Evolutionary conservation across 2,888 invertebrate species (phyloP).

Genomic region (Conomelus anceps): DNA sequence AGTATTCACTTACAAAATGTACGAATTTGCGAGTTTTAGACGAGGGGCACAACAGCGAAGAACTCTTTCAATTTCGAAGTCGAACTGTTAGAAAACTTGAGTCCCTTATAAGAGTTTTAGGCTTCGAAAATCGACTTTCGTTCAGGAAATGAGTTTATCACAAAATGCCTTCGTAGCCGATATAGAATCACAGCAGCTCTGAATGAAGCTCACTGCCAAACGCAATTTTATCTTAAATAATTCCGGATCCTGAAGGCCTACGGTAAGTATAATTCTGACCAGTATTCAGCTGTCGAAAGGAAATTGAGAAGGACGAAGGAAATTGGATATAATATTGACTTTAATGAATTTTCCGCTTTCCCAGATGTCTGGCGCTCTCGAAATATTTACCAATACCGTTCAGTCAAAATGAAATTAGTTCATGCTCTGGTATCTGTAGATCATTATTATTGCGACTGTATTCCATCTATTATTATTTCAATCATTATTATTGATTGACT

Average conservation of each 20-base stretch:
- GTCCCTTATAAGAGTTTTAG: neutral
- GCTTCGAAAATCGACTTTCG: neutral
- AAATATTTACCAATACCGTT: neutral
- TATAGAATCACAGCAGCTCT: neutral
- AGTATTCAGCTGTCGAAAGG: neutral
- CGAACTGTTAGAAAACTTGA: neutral
- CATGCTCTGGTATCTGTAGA: neutral
- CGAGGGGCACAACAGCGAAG: neutral
- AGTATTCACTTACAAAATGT: no score
- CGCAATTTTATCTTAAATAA: neutral
- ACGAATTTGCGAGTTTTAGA: neutral
- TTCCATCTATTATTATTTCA: neutral
- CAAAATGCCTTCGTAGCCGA: neutral
- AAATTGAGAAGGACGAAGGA: neutral
- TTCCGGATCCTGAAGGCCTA: neutral
- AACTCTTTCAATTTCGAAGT: neutral
- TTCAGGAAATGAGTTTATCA: neutral
- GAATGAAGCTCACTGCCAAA: neutral
- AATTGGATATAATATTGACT: neutral
- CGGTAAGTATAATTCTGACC: neutral
- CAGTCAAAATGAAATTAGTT: neutral
- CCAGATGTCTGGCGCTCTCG: neutral
- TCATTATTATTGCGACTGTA: neutral
- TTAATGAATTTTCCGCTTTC: neutral
- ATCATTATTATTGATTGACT: neutral